A percentile compares a stretch with the other conserved stretches of the same genome.
phyloP scores from a whole-genome alignment of 2,888 invertebrate genomes.

The Hemistola chrysoprasaria region DNA sequence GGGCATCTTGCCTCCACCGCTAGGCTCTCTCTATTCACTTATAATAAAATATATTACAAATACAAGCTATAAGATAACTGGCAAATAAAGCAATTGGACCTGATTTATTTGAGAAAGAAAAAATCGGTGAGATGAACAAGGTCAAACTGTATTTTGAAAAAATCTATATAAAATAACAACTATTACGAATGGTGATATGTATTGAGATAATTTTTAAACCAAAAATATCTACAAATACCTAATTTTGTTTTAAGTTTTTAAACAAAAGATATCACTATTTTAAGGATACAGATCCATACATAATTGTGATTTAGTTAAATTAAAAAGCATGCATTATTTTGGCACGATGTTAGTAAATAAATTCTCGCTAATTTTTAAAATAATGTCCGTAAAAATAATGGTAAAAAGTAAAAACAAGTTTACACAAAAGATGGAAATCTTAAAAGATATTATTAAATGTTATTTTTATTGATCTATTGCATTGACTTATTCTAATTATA shows the following conservation, averaged over 20 bases:
- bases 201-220: too few species aligned
- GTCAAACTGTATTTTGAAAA: too few species aligned
- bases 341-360: conserved; percentile 56
- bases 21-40: conserved; percentile 50
- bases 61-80: conserved; percentile 38
- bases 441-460: background rate
- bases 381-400: conserved; percentile 17
- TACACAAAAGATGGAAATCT: conserved; percentile 1
- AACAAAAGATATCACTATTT: too few species aligned
- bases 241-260: too few species aligned
- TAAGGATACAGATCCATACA: conserved; percentile 2
- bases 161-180: too few species aligned
- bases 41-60: conserved; percentile 38
- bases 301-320: conserved; percentile 14
- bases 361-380: conserved; percentile 2
- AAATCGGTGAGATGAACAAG: too few species aligned
- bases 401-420: conserved; percentile 14
- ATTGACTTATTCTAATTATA: conserved; percentile 11
- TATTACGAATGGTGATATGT: too few species aligned
- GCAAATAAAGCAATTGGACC: conserved; percentile 7
- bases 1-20: conserved; percentile 64
- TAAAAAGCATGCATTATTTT: conserved; percentile 47
- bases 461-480: background rate
- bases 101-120: background rate
- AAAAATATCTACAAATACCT: too few species aligned